Evolutionary conservation across 1,140 invertebrate genomes (phyloP), one percentile per base, ranked within the genome.

Genomic region (Scaptomyza hsui): DNA sequence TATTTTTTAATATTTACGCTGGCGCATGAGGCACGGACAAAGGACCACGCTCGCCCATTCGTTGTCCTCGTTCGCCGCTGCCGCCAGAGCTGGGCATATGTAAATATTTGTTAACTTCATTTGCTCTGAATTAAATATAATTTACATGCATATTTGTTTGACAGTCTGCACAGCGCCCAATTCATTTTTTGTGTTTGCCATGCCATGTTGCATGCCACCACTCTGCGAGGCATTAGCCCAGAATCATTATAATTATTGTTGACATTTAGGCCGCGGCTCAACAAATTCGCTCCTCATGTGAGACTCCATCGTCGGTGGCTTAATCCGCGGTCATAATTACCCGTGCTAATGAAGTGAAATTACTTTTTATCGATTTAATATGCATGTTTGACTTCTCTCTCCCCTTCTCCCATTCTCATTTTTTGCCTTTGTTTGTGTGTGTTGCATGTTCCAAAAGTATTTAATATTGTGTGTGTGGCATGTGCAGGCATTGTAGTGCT

Each of bases 91-190:
- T 39, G 37, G 59, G 70, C 42, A 64, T 75, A 77, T 82, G 80
- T 59, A 88, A 88, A 88, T 88, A 88, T 88, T 88, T 88, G 82
- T 88, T 88, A 88, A 88, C 82, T 86, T 81, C 82, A 86, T 86
- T 86, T 86, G 68, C 64, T 81, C 67, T 88, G 82, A 88, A 86
- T 86, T 86, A 86, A 86, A 86, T 86, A 86, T 86, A 86, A 88
- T 86, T 82, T 88, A 86, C 82, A 86, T 86, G 78, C 71, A 81
- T 88, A 78, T 78, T 81, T 86, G 77, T 73, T 81, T 80, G 73
- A 45, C 64, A 57, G 57, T 64, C 51, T 57, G 59, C 18, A 37
- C 32, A 37, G 42, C 32, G 29, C 37, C 42, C 32, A 63, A 41
- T 37, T 45, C 42, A 26, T 49, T 45, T 72, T 67, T 68, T 56